Base-by-base conservation (phyloP, 2,888 invertebrate species). In the Choristoneura rosaceana region DNA sequence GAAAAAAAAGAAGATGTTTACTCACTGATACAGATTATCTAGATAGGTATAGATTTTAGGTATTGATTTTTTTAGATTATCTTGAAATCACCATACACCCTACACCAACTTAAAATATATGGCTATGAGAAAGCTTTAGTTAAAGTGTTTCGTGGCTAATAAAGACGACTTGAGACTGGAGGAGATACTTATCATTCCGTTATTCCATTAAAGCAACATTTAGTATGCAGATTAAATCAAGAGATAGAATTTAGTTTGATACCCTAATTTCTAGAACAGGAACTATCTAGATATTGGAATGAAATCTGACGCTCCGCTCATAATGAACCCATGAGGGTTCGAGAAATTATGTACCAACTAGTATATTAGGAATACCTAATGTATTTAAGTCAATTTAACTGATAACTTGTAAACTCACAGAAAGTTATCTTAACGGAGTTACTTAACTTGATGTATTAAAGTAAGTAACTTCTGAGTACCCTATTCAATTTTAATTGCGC, bases 311-410 rank as follows among this genome's bases (percentile, higher is more conserved):
- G 14, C 9, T 47, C 4, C 10, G 15, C 34, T 64, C 34, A n/a
- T n/a, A n/a, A n/a, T n/a, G n/a, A n/a, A n/a, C n/a, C 2, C 7
- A 10, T n/a, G 33, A n/a, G n/a, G 9, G 50, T 9, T 50, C 25
- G 15, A 47, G 59, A 34, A 9, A 4, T 61, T 62, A 45, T 43
- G 17, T 61, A 43, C 25, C 25, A 14, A 38, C 38, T n/a, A 55
- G 17, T 59, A n/a, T 63, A 3, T 17, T 63, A 47, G 85, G 95
- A 95, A 76, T 95, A 96, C 14, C 52, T 17, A 43, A 85, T 4
- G 12, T 43, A 55, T 34, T n/a, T 38, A 38, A 52, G 52, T 17
- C 17, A 66, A 43, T 66, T 66, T 52, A 61, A 62, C 52, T 62
- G 61, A 67, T 62, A 62, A 67, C 61, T 71, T 71, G 43, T 66